Conservation (phyloP, 1,140 invertebrate species). For the Drosophila virilis region DNA sequence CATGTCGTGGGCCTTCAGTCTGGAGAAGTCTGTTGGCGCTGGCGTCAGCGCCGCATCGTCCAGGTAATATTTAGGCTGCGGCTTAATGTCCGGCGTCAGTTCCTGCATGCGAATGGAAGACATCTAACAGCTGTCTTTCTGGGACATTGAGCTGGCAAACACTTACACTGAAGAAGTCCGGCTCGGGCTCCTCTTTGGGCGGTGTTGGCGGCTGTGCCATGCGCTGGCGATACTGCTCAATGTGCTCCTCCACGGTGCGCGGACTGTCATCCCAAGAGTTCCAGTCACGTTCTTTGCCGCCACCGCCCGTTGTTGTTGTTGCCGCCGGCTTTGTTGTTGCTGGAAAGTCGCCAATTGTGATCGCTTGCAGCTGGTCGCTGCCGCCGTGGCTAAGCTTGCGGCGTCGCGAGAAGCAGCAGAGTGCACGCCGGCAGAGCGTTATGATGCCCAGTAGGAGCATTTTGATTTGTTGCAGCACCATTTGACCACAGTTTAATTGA, state of each 20-base stretch:
- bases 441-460: constrained; percentile 73
- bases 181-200: constrained; percentile 70
- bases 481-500: constrained; percentile 18
- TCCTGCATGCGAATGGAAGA: constrained; percentile 48
- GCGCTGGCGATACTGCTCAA: constrained; percentile 81
- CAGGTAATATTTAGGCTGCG: constrained; percentile 77
- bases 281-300: constrained; percentile 73
- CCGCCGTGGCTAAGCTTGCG: constrained; percentile 68
- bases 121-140: background rate
- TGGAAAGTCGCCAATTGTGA: constrained; percentile 63
- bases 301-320: background rate
- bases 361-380: constrained; percentile 57
- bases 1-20: constrained; percentile 75
- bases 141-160: background rate
- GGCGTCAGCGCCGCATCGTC: constrained; percentile 29
- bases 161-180: constrained; percentile 82
- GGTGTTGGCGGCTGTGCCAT: constrained; percentile 78
- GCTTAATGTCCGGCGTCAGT: constrained; percentile 78
- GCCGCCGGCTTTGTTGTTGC: constrained; percentile 3
- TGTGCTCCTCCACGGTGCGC: constrained; percentile 81
- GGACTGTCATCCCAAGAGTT: constrained; percentile 84
- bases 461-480: constrained; percentile 79
- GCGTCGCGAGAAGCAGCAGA: constrained; percentile 81
- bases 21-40: constrained; percentile 65
- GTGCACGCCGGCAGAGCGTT: constrained; percentile 69